Evolutionary conservation across 2,888 invertebrate genomes (phyloP).

Genomic region (Prosopocoilus inquinatus): DNA sequence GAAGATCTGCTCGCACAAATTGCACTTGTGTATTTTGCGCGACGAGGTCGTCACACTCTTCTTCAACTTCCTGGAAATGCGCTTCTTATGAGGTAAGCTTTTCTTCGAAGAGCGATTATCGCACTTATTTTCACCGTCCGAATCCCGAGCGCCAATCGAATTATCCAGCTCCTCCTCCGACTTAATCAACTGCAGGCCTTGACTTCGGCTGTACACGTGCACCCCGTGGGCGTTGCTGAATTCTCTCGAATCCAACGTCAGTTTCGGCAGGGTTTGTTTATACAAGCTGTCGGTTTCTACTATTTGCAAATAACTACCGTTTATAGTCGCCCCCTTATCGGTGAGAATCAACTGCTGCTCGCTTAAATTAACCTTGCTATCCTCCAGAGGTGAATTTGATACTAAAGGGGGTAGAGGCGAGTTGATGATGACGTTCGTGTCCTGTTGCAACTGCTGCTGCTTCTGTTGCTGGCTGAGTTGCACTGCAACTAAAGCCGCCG

Average conservation of each 20-base stretch:
- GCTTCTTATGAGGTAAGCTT: constrained; percentile 81
- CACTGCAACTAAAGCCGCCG: constrained; percentile 62
- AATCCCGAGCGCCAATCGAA: constrained; percentile 32
- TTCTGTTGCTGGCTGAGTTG: constrained; percentile 62
- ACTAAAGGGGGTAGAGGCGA: constrained; percentile 32
- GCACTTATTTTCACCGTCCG: constrained; percentile 43
- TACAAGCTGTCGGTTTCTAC: constrained; percentile 40
- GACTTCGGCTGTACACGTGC: constrained; percentile 10
- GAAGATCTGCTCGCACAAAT: constrained; percentile 52
- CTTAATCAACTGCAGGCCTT: constrained; percentile 24
- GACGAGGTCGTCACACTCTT: constrained; percentile 49
- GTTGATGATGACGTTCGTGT: constrained; percentile 34
- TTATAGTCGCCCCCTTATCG: constrained; percentile 35
- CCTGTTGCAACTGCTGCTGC: constrained; percentile 53
- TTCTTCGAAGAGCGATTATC: constrained; percentile 55
- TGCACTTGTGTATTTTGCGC: constrained; percentile 48
- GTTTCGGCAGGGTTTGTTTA: constrained; percentile 22
- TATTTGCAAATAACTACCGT: constrained; percentile 43
- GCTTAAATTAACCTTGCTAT: constrained; percentile 30
- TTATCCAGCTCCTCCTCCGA: constrained; percentile 39
- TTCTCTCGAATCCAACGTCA: constrained; percentile 14
- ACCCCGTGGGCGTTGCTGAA: constrained; percentile 4
- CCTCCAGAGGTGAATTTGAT: constrained; percentile 30
- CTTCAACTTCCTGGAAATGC: constrained; percentile 75
- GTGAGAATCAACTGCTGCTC: constrained; percentile 43